Percentiles rank a stretch among this genome's conserved stretches.
Evolutionary conservation across 2,113 vertebrate genomes (phyloP).

Genomic region (Halcyon senegalensis): DNA sequence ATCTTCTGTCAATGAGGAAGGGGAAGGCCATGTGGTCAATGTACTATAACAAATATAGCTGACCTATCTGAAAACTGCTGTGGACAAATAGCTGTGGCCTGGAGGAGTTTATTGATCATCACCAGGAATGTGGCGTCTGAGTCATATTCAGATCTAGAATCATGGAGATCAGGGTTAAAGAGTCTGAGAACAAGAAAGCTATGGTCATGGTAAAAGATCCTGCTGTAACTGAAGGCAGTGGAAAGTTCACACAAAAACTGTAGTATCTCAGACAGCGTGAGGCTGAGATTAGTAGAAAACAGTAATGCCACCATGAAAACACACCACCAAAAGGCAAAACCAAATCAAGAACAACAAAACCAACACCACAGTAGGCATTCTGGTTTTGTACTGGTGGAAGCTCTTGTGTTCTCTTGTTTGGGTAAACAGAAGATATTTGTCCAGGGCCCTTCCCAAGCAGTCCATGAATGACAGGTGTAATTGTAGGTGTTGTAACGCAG

Average conservation of each 20-base stretch:
- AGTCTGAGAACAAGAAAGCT: background rate
- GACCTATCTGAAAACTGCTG: background rate
- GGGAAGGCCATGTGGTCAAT: background rate
- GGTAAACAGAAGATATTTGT: background rate
- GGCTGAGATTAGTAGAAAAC: background rate
- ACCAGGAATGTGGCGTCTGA: background rate
- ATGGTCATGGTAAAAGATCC: background rate
- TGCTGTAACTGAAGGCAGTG: background rate
- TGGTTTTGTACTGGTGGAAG: background rate
- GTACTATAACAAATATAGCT: background rate
- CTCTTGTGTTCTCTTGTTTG: fast-evolving
- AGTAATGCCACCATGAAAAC: background rate
- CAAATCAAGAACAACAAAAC: background rate
- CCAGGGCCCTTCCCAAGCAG: background rate
- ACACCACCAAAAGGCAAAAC: background rate
- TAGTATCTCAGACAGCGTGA: background rate
- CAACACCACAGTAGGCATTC: background rate
- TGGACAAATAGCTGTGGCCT: background rate
- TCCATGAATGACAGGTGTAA: background rate
- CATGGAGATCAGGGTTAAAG: background rate
- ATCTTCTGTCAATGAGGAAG: background rate
- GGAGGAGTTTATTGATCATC: background rate
- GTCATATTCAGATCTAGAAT: background rate
- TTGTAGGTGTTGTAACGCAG: background rate
- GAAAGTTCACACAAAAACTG: background rate